Base-by-base conservation (phyloP, 2,888 invertebrate genomes). In the Cephus nigrinus region DNA sequence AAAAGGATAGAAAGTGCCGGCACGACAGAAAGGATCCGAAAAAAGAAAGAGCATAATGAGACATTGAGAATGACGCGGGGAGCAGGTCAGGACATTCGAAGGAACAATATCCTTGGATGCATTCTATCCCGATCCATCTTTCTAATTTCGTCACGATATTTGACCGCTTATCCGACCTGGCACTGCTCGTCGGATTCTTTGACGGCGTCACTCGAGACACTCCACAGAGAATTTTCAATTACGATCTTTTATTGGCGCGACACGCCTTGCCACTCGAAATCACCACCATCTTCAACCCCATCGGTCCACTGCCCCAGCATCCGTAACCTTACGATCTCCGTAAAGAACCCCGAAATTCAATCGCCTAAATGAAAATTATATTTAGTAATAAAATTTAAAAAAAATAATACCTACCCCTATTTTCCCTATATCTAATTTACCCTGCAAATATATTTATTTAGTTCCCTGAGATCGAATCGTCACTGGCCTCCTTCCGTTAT, bases 31-130 rank as follows among this genome's bases (percentile, higher is more conserved):
- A 33, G 71, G 31, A 71, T 33, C 31, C 71, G 31, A 33, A 71
- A 71, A 71, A 71, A 71, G 33, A 33, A 71, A 71, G 71, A 71
- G 71, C 71, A 71, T 71, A 71, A 71, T 71, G 71, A 71, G 71
- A 71, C 71, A 71, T 71, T 71, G 71, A 71, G 71, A 71, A 71
- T 71, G 71, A 71, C 71, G 71, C 71, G 31, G 71, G 23, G 31
- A 71, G 33, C 31, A 33, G 71, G 33, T 71, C 71, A 33, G 71
- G 33, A 33, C 71, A 71, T 33, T 71, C 33, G 55, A 32, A 31
- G 71, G 71, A 71, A 71, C 71, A 71, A 71, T 71, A 33, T 71
- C 71, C 71, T 71, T 33, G 71, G 71, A 71, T 23, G 31, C 71
- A 33, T 32, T 33, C 33, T 71, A 71, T 31, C 31, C 71, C 71